phyloP scores from a whole-genome alignment of 2,797 vertebrate genomes.

The Setipinna tenuifilis region DNA sequence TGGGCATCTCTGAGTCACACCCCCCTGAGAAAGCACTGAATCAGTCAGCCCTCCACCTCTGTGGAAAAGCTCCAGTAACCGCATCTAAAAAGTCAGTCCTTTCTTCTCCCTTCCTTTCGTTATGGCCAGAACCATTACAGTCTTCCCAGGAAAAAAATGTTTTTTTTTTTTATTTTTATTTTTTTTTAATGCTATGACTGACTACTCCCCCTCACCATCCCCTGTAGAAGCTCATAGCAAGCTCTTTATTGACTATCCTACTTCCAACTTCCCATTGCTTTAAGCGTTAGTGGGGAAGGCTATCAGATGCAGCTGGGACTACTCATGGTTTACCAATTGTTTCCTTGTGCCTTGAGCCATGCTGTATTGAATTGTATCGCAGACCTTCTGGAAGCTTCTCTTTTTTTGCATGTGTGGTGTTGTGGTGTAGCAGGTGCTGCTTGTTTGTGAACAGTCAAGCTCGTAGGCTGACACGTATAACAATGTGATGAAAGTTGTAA shows the following conservation, averaged over 20 bases:
- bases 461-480: background rate
- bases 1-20: conserved; percentile 48
- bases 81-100: conserved; percentile 39
- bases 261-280: background rate
- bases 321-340: background rate
- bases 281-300: background rate
- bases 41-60: conserved; percentile 50
- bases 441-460: background rate
- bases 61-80: conserved; percentile 29
- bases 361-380: background rate
- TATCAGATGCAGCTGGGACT: background rate
- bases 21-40: conserved; percentile 63
- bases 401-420: background rate
- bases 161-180: too few relatives aligned
- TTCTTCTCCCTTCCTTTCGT: conserved; percentile 9
- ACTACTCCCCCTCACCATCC: background rate
- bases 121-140: conserved; percentile 28
- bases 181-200: too few relatives aligned
- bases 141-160: background rate
- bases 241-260: background rate
- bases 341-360: background rate
- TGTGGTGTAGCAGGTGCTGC: background rate
- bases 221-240: background rate
- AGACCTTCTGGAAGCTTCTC: background rate
- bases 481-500: background rate